Evolutionary conservation across 2,113 vertebrate species (phyloP), one percentile per base, ranked within the genome.

Genomic region (Sinocyclocheilus maitianheensis): DNA sequence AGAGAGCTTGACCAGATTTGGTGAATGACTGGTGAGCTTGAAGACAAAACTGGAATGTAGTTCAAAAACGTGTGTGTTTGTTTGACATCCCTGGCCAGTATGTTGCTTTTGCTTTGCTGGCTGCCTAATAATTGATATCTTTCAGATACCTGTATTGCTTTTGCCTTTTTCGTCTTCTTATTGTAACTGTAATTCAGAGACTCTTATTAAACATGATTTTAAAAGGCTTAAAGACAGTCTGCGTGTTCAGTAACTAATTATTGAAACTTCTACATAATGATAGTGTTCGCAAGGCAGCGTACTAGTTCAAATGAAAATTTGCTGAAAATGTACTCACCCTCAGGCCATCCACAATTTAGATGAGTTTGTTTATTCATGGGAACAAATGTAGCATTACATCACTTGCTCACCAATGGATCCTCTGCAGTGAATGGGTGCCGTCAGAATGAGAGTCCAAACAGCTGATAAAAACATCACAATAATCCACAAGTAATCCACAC

Each of bases 101-200:
- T 71, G 67, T 48, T 24, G 74, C 12, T 76, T 46, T 77, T 51
- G 75, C 48, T 48, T 46, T 48, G 40, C 77, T 85, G 5, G 51
- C 76, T 72, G 76, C 24, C 2, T 65, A 16, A 4, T 20, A 53
- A 65, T 48, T 74, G 51, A 69, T 37, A 37, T 69, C 14, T 37
- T 22, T 88, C 24, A 72, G 75, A 75, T 77, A 26, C 53, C 46
- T 37, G 26, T 63, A 65, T 83, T 72, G 77, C 40, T 65, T 85
- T 58, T 85, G 62, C 51, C 60, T 87, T 75, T 84, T 60, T 4
- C 46, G 22, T 84, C 10, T 82, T 84, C 85, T 65, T n/a, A 10
- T 83, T 77, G 9, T 62, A 53, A 53, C 51, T 78, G 85, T 81
- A 84, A 86, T 3, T 46, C 82, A 84, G 34, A 84, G 58, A 72